Conservation (phyloP, 2,797 vertebrate species). For the Pelodytes ibericus region DNA sequence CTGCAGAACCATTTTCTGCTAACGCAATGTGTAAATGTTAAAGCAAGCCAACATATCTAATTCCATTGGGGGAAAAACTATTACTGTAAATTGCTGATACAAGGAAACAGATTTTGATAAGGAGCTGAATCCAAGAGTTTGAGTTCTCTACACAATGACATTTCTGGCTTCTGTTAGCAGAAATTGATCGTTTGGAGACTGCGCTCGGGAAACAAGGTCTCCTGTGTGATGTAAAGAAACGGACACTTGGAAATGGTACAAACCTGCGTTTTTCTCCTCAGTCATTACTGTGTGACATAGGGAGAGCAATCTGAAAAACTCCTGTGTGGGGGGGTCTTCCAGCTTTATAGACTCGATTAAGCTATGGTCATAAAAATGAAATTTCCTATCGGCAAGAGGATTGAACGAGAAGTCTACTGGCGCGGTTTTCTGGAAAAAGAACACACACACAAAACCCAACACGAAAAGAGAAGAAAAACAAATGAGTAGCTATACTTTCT, state of each 20-base stretch:
- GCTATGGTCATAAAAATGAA: slow-evolving; percentile 72
- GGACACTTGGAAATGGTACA: slow-evolving; percentile 14
- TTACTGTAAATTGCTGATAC: slow-evolving; percentile 5
- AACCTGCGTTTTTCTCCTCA: slow-evolving; percentile 76
- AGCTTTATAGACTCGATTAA: slow-evolving; percentile 72
- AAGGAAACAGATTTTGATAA: not conserved
- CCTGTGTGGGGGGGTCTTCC: slow-evolving; percentile 70
- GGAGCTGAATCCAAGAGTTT: slow-evolving; percentile 11
- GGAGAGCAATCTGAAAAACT: slow-evolving; percentile 76
- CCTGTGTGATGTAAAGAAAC: not conserved
- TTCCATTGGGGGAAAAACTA: not conserved
- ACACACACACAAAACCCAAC: not conserved
- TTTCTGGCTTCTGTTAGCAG: not conserved
- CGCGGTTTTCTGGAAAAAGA: slow-evolving; percentile 72
- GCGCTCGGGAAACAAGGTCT: not conserved
- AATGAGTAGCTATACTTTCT: not conserved
- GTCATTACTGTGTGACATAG: slow-evolving; percentile 81
- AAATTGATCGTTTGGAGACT: not conserved
- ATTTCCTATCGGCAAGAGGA: slow-evolving; percentile 66
- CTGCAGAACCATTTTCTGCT: not conserved
- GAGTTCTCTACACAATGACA: slow-evolving; percentile 8
- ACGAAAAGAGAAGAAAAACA: not conserved
- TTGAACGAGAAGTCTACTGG: slow-evolving; percentile 77
- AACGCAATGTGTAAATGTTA: not conserved
- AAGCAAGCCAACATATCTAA: slow-evolving; percentile 8